Base-by-base conservation (phyloP, 2,888 invertebrate genomes). In the Parnassius mnemosyne region DNA sequence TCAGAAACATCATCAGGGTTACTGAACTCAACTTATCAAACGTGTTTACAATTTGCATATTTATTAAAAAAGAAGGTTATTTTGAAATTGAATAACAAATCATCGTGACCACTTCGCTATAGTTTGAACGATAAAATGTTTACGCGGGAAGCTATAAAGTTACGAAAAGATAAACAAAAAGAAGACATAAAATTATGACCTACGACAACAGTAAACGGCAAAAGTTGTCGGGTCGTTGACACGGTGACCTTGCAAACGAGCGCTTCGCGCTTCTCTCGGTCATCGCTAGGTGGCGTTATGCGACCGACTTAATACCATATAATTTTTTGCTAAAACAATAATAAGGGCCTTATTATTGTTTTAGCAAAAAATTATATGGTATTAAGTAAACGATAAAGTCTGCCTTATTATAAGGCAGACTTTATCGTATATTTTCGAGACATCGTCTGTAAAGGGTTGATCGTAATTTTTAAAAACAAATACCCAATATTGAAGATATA, bases 111-210 rank as follows among this genome's bases (percentile, higher is more conserved):
- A 53, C 58, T 65, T 65, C 62, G 67, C 68, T 71, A 67, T 62
- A 66, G 69, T 61, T 66, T 66, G 71, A 75, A 75, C 78, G 78
- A 76, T 77, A 80, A 81, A 79, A 72, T 78, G 78, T 85, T 87
- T 83, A 81, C 83, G 81, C 87, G 80, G 81, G 69, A 80, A 81
- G 83, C 84, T 80, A 87, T 89, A 88, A 89, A 88, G 84, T 89
- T 87, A 79, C 87, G 88, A 88, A 90, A 91, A 89, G 89, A 90
- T 90, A 91, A 90, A 91, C 90, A 89, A 89, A 90, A 91, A 89
- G 90, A 89, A 89, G 87, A 87, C 89, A 90, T 91, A 89, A 91
- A 91, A 90, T 91, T 89, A 90, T 90, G 90, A 91, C 90, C 90
- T 91, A 91, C 90, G 89, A 87, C 90, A 91, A 91, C 90, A 86